A percentile compares a stretch with the other conserved stretches of the same genome.
Conservation (phyloP, 2,113 vertebrate genomes). For the Oophaga pumilio region DNA sequence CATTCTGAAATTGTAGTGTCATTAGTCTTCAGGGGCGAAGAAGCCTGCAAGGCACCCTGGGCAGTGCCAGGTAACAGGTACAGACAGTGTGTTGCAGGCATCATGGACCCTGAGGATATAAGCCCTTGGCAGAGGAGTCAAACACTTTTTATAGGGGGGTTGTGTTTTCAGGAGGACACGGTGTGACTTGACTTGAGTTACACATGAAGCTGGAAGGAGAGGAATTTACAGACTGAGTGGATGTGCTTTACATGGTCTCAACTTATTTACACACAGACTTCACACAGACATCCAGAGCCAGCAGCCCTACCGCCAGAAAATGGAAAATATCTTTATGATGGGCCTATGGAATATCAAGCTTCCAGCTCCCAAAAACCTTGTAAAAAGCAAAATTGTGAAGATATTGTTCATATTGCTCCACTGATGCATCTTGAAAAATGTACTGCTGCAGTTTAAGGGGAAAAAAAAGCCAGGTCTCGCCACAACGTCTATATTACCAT, state of each 20-base stretch:
- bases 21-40: conserved; percentile 37
- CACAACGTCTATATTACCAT: conserved; percentile 28
- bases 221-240: conserved; percentile 49
- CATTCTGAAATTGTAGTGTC: conserved; percentile 48
- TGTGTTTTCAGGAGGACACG: conserved; percentile 60
- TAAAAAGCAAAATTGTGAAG: conserved; percentile 65
- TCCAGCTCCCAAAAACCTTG: conserved; percentile 47
- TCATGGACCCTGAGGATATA: conserved; percentile 48
- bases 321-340: conserved; percentile 62
- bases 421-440: conserved; percentile 70
- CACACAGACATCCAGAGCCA: conserved; percentile 64
- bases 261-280: conserved; percentile 68
- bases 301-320: conserved; percentile 64
- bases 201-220: conserved; percentile 54
- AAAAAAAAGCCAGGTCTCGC: conserved; percentile 12
- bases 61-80: conserved; percentile 16
- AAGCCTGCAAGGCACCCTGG: conserved; percentile 46
- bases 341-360: conserved; percentile 61
- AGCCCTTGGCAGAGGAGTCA: conserved; percentile 72
- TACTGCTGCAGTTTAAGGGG: conserved; percentile 71
- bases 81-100: conserved; percentile 41
- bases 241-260: conserved; percentile 70
- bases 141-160: conserved; percentile 59
- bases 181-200: conserved; percentile 61
- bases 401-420: conserved; percentile 76